Base-by-base conservation (phyloP, 2,888 invertebrate species). In the Acleris sparsana region DNA sequence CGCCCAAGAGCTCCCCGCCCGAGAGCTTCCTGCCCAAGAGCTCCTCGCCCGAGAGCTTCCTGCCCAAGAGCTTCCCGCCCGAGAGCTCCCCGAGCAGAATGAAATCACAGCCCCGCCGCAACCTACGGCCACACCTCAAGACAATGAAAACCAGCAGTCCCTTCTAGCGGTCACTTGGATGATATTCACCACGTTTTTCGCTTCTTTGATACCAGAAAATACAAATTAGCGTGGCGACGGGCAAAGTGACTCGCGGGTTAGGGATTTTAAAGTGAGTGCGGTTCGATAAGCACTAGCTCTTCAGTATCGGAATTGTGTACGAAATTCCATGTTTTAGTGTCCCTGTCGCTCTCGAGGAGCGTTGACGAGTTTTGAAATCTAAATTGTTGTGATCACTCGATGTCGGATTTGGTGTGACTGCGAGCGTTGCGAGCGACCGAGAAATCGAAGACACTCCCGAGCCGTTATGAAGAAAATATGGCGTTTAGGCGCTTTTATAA, bases 161-260 rank as follows among this genome's bases (percentile, higher is more conserved):
- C 86, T 96, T 69, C 88, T 97, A 70, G 95, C 96, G 53, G 94
- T 97, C 20, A 95, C 97, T 22, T 97, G 97, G 96, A 97, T 97
- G 80, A 97, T 99, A 86, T 95, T 99, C 74, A 95, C 97, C 1
- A 96, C 98, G 2, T 99, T 99, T 89, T 98, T 99, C 84, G 95
- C 98, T 11, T 99, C 99, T 0, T 93, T 99, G 63, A 95, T 99
- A 84, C 99, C 99, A 0, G 98, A 98, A 80, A 96, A 96, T 11
- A 13, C 39, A 72, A 97, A 90, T 70, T 86, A 83, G 70, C 75
- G 60, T 69, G 49, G 11, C 39, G 39, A 4, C 39, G 39, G 13
- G 9, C 13, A 4, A 13, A 13, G 39, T 13, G 39, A 39, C 39
- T 39, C 3, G 39, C 13, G 39, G 39, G 39, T 39, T 11, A 11